A percentile compares a stretch with the other conserved stretches of the same genome.
Evolutionary conservation across 23 tunicate species (phyloP).

Genomic region (Trididemnum miniatum): DNA sequence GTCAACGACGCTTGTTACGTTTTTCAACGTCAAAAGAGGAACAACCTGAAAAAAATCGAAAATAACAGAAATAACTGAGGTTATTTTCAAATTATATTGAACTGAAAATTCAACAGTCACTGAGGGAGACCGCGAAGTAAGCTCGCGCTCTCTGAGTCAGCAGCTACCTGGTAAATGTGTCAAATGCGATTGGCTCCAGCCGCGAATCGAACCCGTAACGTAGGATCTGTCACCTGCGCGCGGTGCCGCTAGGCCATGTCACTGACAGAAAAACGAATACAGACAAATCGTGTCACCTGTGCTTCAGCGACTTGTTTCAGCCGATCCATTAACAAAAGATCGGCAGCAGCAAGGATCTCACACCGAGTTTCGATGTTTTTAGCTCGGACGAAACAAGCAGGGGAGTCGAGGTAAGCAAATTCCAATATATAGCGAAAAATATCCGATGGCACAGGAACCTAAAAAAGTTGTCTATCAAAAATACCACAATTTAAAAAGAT

Average conservation of each 20-base stretch:
- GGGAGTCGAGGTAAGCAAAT: conserved; percentile 65
- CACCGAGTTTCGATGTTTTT: conserved; percentile 48
- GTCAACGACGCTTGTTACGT: conserved; percentile 54
- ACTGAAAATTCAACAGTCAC: too few relatives aligned
- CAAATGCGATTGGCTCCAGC: too few relatives aligned
- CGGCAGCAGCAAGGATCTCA: conserved; percentile 82
- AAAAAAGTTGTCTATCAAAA: neutral
- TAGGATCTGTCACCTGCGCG: too few relatives aligned
- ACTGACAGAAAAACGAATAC: too few relatives aligned
- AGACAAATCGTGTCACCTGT: conserved; percentile 27
- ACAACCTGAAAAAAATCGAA: conserved; percentile 75
- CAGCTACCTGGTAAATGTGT: too few relatives aligned
- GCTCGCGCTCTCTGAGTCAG: too few relatives aligned
- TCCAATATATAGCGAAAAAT: conserved; percentile 58
- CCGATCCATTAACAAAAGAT: conserved; percentile 61
- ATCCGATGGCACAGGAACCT: conserved; percentile 84
- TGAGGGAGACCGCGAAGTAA: too few relatives aligned
- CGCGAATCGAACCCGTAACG: too few relatives aligned
- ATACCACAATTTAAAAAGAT: too few relatives aligned
- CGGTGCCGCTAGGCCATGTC: too few relatives aligned
- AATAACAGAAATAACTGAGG: too few relatives aligned
- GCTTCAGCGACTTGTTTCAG: conserved; percentile 73
- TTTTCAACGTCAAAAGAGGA: conserved; percentile 71
- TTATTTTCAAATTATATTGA: too few relatives aligned
- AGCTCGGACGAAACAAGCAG: conserved; percentile 11